A percentile compares a stretch with the other conserved stretches of the same genome.
phyloP scores from a whole-genome alignment of 2,888 invertebrate species.

The Caenorhabditis drosophilae region DNA sequence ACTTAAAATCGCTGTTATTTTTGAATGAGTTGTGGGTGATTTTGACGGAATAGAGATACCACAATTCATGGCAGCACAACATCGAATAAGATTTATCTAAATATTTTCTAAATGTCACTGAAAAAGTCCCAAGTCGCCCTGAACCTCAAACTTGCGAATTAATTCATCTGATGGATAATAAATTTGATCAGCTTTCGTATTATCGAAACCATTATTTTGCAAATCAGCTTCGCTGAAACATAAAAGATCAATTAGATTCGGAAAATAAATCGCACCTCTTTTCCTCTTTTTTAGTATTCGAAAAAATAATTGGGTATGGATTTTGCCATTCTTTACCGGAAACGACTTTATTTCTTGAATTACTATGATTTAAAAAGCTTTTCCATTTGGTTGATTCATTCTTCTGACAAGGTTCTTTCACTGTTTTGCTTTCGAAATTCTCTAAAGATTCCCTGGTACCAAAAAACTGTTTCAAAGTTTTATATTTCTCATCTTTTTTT shows the following conservation, averaged over 20 bases:
- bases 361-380: no score
- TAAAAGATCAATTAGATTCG: not conserved
- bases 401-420: no score
- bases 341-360: no score
- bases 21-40: conserved; percentile 13
- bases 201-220: conserved; percentile 21
- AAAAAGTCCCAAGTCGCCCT: not conserved
- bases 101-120: no score
- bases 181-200: conserved; percentile 13
- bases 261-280: conserved; percentile 3
- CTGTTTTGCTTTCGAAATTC: no score
- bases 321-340: conserved; percentile 20
- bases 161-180: conserved; percentile 29
- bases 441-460: no score
- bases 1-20: conserved; percentile 14
- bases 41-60: conserved; percentile 29
- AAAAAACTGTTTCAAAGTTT: no score
- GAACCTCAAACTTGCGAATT: conserved; percentile 21
- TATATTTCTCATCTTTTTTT: no score
- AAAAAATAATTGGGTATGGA: conserved; percentile 12
- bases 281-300: not conserved
- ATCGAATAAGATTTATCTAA: conserved; percentile 21
- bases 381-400: no score
- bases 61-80: conserved; percentile 13
- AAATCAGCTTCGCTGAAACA: conserved; percentile 15